A percentile compares a stretch with the other conserved stretches of the same genome.
Conservation (phyloP, 1,140 invertebrate species). For the Phortica variegata region DNA sequence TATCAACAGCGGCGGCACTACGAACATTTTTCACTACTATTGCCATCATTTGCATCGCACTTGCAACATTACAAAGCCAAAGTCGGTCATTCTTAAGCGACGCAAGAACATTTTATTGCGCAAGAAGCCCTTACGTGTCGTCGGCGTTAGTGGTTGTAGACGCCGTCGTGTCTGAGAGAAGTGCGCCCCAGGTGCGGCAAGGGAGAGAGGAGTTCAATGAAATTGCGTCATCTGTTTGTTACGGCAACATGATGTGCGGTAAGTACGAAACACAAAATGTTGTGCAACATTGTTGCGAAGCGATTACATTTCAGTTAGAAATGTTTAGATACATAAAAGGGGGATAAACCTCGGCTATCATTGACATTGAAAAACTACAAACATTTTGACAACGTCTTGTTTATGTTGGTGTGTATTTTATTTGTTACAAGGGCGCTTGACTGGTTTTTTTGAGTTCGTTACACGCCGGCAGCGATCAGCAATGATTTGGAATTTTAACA, state of each 20-base stretch:
- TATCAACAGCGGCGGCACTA: constrained; percentile 7
- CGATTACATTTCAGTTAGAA: neutral
- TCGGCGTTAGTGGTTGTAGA: constrained; percentile 17
- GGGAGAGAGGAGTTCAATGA: constrained; percentile 9
- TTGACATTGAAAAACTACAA: constrained; percentile 19
- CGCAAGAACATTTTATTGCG: constrained; percentile 35
- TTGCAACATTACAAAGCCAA: constrained; percentile 3
- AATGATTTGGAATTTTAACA: neutral
- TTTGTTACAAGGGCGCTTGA: too few relatives aligned
- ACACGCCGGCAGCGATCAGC: neutral
- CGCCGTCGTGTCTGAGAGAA: constrained; percentile 1
- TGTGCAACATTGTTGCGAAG: too few relatives aligned
- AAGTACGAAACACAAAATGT: too few relatives aligned
- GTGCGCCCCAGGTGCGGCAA: constrained; percentile 1
- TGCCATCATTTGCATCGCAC: neutral
- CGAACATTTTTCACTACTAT: constrained; percentile 10
- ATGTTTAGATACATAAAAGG: constrained; percentile 2
- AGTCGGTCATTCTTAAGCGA: constrained; percentile 26
- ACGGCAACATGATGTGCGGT: constrained; percentile 43
- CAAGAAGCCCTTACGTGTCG: constrained; percentile 35
- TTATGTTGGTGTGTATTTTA: neutral
- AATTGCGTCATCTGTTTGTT: constrained; percentile 31
- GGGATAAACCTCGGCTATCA: constrained; percentile 24
- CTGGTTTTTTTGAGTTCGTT: too few relatives aligned
- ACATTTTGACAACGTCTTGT: neutral